Percentiles rank a stretch among this genome's conserved stretches.
Conservation (phyloP, 1,140 invertebrate genomes). For the Caenorhabditis remanei region DNA sequence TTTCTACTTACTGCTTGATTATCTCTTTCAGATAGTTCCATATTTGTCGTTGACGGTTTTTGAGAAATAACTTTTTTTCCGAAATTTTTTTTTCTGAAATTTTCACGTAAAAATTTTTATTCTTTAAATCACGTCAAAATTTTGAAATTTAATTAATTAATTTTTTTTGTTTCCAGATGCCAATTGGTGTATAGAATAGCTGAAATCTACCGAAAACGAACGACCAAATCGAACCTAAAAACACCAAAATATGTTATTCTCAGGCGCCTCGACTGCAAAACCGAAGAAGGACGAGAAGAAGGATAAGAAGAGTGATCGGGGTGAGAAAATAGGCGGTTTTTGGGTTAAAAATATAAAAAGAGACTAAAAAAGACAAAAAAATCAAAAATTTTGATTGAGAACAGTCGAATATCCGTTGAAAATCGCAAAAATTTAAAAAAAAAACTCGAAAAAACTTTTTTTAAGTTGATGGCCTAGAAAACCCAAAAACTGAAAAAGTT, state of each 20-base stretch:
- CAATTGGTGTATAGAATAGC: not conserved
- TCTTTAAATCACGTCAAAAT: too few relatives aligned
- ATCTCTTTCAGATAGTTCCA: not conserved
- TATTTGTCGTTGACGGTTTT: not conserved
- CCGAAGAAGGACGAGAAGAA: slow-evolving; percentile 70
- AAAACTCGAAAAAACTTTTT: too few relatives aligned
- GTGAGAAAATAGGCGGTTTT: not conserved
- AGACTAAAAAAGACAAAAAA: too few relatives aligned
- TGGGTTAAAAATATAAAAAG: too few relatives aligned
- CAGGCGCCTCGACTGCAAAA: slow-evolving; percentile 66
- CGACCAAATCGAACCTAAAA: not conserved
- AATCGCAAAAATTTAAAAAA: too few relatives aligned
- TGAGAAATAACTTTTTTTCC: not conserved
- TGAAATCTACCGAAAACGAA: not conserved
- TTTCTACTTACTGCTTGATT: too few relatives aligned
- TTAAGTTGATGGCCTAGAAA: too few relatives aligned
- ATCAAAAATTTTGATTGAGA: too few relatives aligned
- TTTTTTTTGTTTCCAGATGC: slow-evolving; percentile 20
- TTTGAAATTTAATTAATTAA: not conserved
- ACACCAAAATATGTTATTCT: slow-evolving; percentile 68
- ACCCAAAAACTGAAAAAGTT: too few relatives aligned
- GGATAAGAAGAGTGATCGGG: slow-evolving; percentile 64
- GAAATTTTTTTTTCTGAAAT: not conserved
- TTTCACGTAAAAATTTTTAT: too few relatives aligned
- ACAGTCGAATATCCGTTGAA: too few relatives aligned